Base-by-base conservation (phyloP, 2,797 vertebrate genomes). In the Cygnus olor region DNA sequence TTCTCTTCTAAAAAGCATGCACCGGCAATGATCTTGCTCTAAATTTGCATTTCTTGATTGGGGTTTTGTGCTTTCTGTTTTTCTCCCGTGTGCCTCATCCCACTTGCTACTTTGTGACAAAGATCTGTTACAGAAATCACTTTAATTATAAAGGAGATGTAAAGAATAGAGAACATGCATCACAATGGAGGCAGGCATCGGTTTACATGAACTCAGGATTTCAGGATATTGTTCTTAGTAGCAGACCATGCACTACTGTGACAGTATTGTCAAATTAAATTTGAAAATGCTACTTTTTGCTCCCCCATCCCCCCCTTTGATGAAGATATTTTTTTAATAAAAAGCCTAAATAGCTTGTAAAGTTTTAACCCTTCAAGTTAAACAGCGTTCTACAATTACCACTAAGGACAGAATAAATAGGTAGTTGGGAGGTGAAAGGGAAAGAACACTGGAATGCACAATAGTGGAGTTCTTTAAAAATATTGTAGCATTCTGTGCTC, bases 31-130 rank as follows among this genome's bases (percentile, higher is more conserved):
- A 77, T 91, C 95, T 90, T 70, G 28, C 32, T 80, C 40, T 61
- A 34, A 74, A 94, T 95, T 89, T 90, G 57, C 87, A 80, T 92
- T 92, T 77, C 64, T 87, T 95, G 71, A 87, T 57, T 94, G 60
- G 42, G 58, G 61, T 84, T 92, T 93, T 95, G 27, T 53, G 24
- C 81, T 73, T 30, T 74, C 72, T 73, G 53, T 3, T 90, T 74
- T 80, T 88, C 36, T 73, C 10, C 65, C 10, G 3, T 61, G 0
- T 30, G 45, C 79, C 73, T 94, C 60, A 63, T 19, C 79, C 16
- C 11, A 28, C 45, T 91, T 58, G 25, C 63, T 86, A 93, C 63
- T 69, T 21, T 68, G 51, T 89, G 56, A 53, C 68, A 87, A 60
- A 94, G 68, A 80, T 82, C 34, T 83, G 40, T 81, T 96, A 85